phyloP scores from a whole-genome alignment of 2,888 invertebrate species.

The Orthonychiurus folsomi region DNA sequence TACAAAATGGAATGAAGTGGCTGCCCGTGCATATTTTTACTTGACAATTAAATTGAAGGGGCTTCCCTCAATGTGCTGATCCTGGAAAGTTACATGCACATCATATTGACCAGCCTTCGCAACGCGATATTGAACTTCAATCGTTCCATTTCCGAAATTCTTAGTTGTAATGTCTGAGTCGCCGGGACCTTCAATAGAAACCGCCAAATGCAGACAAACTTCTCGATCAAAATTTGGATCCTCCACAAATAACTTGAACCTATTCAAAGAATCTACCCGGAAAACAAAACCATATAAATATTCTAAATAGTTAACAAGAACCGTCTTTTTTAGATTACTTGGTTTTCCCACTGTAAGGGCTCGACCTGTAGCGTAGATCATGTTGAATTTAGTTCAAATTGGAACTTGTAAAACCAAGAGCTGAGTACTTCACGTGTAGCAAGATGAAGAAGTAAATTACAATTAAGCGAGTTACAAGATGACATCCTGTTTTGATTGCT shows the following conservation, averaged over 20 bases:
- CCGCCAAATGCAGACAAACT: slow-evolving; percentile 30
- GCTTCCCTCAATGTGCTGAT: slow-evolving; percentile 3
- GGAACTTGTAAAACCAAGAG: too few relatives aligned
- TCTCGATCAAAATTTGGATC: slow-evolving; percentile 25
- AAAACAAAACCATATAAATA: not conserved
- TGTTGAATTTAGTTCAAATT: slow-evolving; percentile 10
- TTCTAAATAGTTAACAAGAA: not conserved
- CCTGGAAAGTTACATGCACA: slow-evolving; percentile 8
- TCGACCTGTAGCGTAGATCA: slow-evolving; percentile 31
- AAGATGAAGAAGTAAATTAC: not conserved
- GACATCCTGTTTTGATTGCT: not conserved
- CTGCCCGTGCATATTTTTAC: too few relatives aligned
- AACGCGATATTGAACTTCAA: slow-evolving; percentile 7
- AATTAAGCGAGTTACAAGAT: not conserved
- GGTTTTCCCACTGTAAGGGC: slow-evolving; percentile 23
- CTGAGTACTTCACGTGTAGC: not conserved
- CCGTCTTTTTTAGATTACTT: slow-evolving; percentile 11
- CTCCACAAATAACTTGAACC: slow-evolving; percentile 32
- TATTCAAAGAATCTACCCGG: slow-evolving; percentile 11
- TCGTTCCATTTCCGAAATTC: slow-evolving; percentile 12
- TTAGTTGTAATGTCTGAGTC: slow-evolving; percentile 6
- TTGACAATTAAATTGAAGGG: slow-evolving; percentile 5
- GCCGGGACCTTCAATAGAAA: slow-evolving; percentile 22
- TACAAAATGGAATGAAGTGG: too few relatives aligned
- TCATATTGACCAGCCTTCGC: slow-evolving; percentile 1